Evolutionary conservation across 2,888 invertebrate genomes (phyloP), one percentile per base, ranked within the genome.

Genomic region (Diloba caeruleocephala): DNA sequence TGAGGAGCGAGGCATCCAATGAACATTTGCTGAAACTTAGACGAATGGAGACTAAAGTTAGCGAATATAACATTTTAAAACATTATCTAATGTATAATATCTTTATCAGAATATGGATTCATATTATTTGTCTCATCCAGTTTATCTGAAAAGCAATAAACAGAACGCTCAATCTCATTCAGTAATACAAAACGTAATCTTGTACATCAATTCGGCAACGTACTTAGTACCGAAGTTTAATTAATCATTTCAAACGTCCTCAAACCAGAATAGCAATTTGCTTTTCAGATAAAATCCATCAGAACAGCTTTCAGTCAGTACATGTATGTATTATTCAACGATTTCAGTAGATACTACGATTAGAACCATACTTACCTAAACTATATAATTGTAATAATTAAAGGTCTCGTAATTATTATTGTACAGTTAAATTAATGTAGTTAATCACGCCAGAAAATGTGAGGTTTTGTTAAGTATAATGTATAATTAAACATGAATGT

Each of bases 361-460:
- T 90, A 89, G 87, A 84, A 81, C 79, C 84, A 84, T 85, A 85
- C 79, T 82, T 87, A 85, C 85, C 85, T 88, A 82, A 81, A 83
- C 79, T 84, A 88, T 85, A 78, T 87, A 85, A 88, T 85, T 87
- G 84, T 88, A 87, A 88, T 88, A 85, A 88, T 87, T 89, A 89
- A 90, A 89, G 88, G 91, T 91, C 90, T 92, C 92, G 89, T 91
- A 91, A 89, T 88, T 87, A 89, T 89, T 89, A 90, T 85, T 92
- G 92, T 93, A 93, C 92, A 93, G 92, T 84, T 92, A 90, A 90
- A 89, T 87, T 90, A 92, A 92, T 87, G 89, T 93, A 93, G 92
- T 88, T 83, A 88, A 88, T 88, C 90, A 89, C 91, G 89, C 90
- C 88, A 88, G 88, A 87, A 63, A 83, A 88, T 90, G 91, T 90